Evolutionary conservation across 2,888 invertebrate species (phyloP), one percentile per base, ranked within the genome.

Genomic region (Tenthredo mesomela): DNA sequence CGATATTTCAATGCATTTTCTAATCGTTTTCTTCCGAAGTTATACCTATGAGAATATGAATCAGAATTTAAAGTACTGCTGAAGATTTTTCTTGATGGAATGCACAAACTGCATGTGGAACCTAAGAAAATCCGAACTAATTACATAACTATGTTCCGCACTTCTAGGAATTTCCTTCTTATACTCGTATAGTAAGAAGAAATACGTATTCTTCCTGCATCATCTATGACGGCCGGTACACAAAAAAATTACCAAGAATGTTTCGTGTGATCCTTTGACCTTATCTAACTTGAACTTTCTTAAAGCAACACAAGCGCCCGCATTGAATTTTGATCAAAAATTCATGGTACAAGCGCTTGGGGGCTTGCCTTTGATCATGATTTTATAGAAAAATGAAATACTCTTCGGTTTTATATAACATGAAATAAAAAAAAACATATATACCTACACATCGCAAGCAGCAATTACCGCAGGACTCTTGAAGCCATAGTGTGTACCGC

Each of bases 401-500:
- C 9, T 25, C 21, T 25, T 12, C 10, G 12, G 25, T 61, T 61
- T 25, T 3, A 61, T 61, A 25, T 61, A 61, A 61, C 18, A 54
- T 54, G 7, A n/a, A n/a, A 54, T 54, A 7, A 33, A 33, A 33
- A 33, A 54, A 54, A n/a, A 54, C n/a, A n/a, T n/a, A 7, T n/a
- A n/a, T 1, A n/a, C n/a, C 7, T n/a, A n/a, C 5, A n/a, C n/a
- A n/a, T n/a, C n/a, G 7, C 54, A 54, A n/a, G 1, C n/a, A n/a
- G 54, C 54, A 54, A 54, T 54, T n/a, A 54, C n/a, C n/a, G n/a
- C n/a, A n/a, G 54, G n/a, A 54, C 54, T 54, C n/a, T 54, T 54
- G 54, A 54, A 54, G 54, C n/a, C 54, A n/a, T n/a, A 54, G 6
- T n/a, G 54, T 54, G n/a, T n/a, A 54, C 54, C 6, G 7, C n/a